Percentiles rank a stretch among this genome's conserved stretches.
phyloP scores from a whole-genome alignment of 2,113 vertebrate species.

The Colossoma macropomum region DNA sequence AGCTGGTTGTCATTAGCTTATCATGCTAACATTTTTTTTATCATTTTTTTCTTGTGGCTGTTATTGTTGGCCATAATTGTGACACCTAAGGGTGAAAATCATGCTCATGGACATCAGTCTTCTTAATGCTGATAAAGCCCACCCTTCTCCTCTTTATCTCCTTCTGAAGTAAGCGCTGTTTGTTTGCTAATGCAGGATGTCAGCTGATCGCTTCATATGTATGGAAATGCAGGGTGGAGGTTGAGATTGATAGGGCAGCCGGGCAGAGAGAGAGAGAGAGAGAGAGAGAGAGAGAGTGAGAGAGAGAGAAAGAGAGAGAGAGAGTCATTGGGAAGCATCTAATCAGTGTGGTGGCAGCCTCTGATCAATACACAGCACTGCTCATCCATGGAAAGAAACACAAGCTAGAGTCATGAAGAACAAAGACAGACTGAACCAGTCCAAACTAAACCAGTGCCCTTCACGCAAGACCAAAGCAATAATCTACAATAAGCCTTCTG shows the following conservation, averaged over 20 bases:
- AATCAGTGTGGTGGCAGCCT: constrained; percentile 40
- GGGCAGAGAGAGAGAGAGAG: constrained; percentile 19
- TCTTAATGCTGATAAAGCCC: constrained; percentile 37
- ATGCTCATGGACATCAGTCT: constrained; percentile 44
- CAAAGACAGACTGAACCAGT: constrained; percentile 17
- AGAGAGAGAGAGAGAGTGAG: too few relatives aligned
- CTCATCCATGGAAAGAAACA: constrained; percentile 23
- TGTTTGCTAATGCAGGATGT: constrained; percentile 25
- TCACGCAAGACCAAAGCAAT: not conserved
- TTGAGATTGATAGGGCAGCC: constrained; percentile 28
- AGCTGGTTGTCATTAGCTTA: too few relatives aligned
- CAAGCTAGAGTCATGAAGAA: constrained; percentile 21
- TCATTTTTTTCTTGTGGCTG: too few relatives aligned
- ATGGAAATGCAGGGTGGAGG: not conserved
- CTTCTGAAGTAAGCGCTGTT: not conserved
- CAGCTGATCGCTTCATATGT: constrained; percentile 32
- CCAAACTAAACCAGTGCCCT: not conserved
- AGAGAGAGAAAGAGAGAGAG: too few relatives aligned
- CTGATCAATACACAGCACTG: constrained; percentile 42
- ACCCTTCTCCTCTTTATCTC: constrained; percentile 14
- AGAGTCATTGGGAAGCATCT: constrained; percentile 21
- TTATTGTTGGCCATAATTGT: too few relatives aligned
- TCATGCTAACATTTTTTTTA: too few relatives aligned
- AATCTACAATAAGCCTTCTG: too few relatives aligned
- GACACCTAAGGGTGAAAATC: too few relatives aligned